phyloP scores from a whole-genome alignment of 1,140 invertebrate genomes.

The Diorhabda carinulata region DNA sequence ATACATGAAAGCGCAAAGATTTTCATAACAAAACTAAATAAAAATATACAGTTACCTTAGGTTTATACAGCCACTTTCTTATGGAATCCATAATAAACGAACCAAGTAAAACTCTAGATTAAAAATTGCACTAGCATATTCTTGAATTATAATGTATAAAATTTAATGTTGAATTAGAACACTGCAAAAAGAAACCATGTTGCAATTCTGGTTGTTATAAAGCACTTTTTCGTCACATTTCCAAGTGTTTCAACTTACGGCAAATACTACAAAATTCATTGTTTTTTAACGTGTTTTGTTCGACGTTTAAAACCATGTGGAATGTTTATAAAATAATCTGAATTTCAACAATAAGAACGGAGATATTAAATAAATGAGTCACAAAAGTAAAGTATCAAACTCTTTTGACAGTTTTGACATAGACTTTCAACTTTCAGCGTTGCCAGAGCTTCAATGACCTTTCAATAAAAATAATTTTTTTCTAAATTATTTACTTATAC shows the following conservation, averaged over 20 bases:
- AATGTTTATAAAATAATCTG: neutral
- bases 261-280: neutral
- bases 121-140: slow-evolving; percentile 14
- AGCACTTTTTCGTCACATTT: neutral
- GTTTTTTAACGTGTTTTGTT: neutral
- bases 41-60: slow-evolving; percentile 65
- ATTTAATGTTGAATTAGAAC: slow-evolving; percentile 11
- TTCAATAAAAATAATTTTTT: no score
- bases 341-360: neutral
- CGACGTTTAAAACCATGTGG: neutral
- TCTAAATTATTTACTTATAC: no score
- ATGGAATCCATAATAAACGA: slow-evolving; percentile 71
- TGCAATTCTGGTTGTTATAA: neutral
- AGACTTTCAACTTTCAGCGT: neutral
- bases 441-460: no score
- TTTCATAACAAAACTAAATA: neutral
- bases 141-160: neutral
- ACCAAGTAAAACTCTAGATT: neutral
- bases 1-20: no score
- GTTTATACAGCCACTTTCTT: slow-evolving; percentile 88
- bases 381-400: slow-evolving; percentile 1
- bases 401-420: neutral
- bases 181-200: slow-evolving; percentile 13
- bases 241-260: neutral
- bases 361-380: neutral